Evolutionary conservation across 2,888 invertebrate species (phyloP).

Genomic region (Anorthoa munda): DNA sequence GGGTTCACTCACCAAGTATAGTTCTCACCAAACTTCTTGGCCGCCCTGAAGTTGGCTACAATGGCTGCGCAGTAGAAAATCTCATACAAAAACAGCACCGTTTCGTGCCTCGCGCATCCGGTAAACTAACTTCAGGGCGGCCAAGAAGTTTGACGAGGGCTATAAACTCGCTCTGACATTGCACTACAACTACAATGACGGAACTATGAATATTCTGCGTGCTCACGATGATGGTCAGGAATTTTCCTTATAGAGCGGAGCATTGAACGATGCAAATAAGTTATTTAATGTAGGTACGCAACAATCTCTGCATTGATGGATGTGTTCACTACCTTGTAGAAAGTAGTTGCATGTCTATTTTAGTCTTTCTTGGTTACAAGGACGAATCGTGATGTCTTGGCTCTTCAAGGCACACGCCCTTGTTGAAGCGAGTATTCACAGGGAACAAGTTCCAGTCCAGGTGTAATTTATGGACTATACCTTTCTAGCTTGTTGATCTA

Average conservation of each 20-base stretch:
- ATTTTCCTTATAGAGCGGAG: not conserved
- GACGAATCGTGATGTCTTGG: not conserved
- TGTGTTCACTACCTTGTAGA: not conserved
- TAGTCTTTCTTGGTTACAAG: not conserved
- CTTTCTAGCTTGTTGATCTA: no score
- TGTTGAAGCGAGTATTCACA: not conserved
- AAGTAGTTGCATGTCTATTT: not conserved
- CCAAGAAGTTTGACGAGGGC: no score
- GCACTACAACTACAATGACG: conserved; percentile 20
- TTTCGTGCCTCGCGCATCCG: no score
- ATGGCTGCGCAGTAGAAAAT: no score
- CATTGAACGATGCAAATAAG: conserved; percentile 5
- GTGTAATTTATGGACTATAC: not conserved
- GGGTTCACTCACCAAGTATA: not conserved
- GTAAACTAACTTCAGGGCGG: no score
- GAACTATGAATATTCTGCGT: conserved; percentile 8
- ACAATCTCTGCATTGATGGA: not conserved
- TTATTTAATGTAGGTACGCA: not conserved
- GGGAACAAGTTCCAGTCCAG: not conserved
- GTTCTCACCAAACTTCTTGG: no score
- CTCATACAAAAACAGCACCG: no score
- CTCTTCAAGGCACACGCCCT: not conserved
- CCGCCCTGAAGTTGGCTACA: no score
- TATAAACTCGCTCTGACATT: conserved; percentile 19
- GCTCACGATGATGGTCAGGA: conserved; percentile 12